Percentiles rank a stretch among this genome's conserved stretches.
These are phyloP conservation scores for Phodopus roborovskii DNA, from an alignment of 2,113 vertebrate species.

Conservation along the genomic window DNA sequence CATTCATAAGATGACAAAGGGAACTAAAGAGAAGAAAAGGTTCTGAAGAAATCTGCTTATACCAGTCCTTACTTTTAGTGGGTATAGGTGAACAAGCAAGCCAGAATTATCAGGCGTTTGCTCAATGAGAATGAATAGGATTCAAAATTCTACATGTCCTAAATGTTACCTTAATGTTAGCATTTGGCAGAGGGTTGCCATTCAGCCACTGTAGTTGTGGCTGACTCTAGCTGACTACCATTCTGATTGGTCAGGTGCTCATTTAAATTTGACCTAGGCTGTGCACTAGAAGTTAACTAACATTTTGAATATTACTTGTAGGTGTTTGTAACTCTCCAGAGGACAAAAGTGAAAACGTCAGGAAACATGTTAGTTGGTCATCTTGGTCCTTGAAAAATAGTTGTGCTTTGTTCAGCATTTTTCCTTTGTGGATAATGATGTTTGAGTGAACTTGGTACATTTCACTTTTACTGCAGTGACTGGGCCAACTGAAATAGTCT, in stretches of 20 bases:
- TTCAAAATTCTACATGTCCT: not conserved
- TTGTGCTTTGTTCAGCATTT: not conserved
- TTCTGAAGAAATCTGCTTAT: not conserved
- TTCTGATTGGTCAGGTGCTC: not conserved
- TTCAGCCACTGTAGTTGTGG: not conserved
- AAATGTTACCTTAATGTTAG: not conserved
- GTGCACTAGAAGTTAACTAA: not conserved
- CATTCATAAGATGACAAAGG: not conserved
- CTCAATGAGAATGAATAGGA: not conserved
- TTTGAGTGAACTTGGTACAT: not conserved
- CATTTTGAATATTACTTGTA: not conserved
- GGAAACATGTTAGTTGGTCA: not conserved
- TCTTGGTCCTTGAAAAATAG: not conserved
- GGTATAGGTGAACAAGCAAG: not conserved
- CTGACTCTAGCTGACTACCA: not conserved
- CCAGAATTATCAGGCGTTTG: not conserved
- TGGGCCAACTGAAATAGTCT: not conserved
- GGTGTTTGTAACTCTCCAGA: not conserved
- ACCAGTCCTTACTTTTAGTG: not conserved
- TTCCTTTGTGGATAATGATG: not conserved
- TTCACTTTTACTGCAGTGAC: not conserved
- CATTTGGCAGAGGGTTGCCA: not conserved
- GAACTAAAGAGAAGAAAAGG: conserved; percentile 23
- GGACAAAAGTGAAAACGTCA: not conserved
- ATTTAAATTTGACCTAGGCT: not conserved